Percentiles rank a stretch among this genome's conserved stretches.
Conservation (phyloP, 1,140 invertebrate genomes). For the Tetragonula clypearis region DNA sequence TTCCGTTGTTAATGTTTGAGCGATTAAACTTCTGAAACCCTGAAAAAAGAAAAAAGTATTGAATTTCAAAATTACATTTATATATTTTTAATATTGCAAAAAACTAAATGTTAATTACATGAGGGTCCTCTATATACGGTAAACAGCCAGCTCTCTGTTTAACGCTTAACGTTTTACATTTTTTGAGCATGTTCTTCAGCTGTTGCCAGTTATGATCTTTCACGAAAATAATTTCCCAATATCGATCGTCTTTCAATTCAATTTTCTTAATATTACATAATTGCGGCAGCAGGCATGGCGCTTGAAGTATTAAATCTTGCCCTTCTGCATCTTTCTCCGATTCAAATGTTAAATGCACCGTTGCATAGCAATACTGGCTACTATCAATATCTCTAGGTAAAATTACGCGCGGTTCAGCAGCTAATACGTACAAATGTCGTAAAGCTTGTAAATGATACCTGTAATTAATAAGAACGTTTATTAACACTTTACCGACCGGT, state of each 20-base stretch:
- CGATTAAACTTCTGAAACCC: slow-evolving; percentile 91
- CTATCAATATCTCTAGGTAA: slow-evolving; percentile 93
- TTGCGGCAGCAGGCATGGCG: slow-evolving; percentile 94
- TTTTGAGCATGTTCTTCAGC: slow-evolving; percentile 87
- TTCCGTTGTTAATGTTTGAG: slow-evolving; percentile 91
- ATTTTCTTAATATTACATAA: slow-evolving; percentile 89
- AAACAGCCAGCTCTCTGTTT: slow-evolving; percentile 95
- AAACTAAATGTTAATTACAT: slow-evolving; percentile 76
- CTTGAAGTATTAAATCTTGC: slow-evolving; percentile 84
- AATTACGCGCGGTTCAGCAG: slow-evolving; percentile 93
- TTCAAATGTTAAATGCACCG: slow-evolving; percentile 85
- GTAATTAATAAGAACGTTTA: slow-evolving; percentile 37
- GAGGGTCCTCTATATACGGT: slow-evolving; percentile 93
- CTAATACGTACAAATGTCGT: slow-evolving; percentile 96
- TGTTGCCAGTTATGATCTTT: slow-evolving; percentile 91
- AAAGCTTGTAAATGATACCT: slow-evolving; percentile 98
- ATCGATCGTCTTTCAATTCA: slow-evolving; percentile 90
- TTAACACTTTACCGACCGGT: too few relatives aligned
- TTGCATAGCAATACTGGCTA: slow-evolving; percentile 90
- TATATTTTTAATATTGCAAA: background rate
- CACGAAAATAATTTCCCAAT: slow-evolving; percentile 94
- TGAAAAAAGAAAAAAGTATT: slow-evolving; percentile 46
- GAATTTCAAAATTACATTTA: background rate
- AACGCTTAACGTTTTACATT: slow-evolving; percentile 89
- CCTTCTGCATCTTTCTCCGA: slow-evolving; percentile 82